Base-by-base conservation (phyloP, 2,888 invertebrate species). In the Drosophila picticornis region DNA sequence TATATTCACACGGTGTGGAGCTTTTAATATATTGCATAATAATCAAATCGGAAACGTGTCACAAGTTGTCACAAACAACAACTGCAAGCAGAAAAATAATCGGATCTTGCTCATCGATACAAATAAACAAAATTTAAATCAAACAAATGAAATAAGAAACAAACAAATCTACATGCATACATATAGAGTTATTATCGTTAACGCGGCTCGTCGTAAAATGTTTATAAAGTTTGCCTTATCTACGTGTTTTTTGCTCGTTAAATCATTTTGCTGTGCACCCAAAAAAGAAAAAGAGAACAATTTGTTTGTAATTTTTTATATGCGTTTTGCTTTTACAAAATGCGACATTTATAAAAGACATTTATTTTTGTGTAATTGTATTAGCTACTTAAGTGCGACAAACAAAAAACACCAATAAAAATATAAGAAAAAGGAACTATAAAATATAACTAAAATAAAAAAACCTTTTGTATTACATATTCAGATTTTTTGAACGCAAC, bases 301-400 rank as follows among this genome's bases (percentile, higher is more conserved):
- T 61, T 77, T 75, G 65, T 81, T 83, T 81, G 70, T 81, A 77
- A 77, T 63, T 77, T 74, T 77, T 70, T 65, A 72, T 53, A 69
- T 57, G 60, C 55, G 50, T 60, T 69, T 75, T 63, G 50, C 59
- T 69, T 38, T 67, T 22, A 46, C 68, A 58, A 67, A 53, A 63
- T 48, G 83, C 77, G 79, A 72, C 60, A 75, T 71, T 66, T 63
- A 78, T 72, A 82, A 87, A 87, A 87, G 90, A 87, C 87, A 87
- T 87, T 90, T 90, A 77, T 84, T 84, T 77, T 88, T 77, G 83
- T 88, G 84, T 88, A 83, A 72, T 72, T 79, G 81, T 79, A 81
- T 63, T 79, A 81, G 83, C 60, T 36, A 75, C 61, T 72, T 86
- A 87, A 86, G 89, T 79, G 76, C 59, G 77, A 81, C 51, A 59